Evolutionary conservation across 2,888 invertebrate genomes (phyloP).

Genomic region (Baccha elongata): DNA sequence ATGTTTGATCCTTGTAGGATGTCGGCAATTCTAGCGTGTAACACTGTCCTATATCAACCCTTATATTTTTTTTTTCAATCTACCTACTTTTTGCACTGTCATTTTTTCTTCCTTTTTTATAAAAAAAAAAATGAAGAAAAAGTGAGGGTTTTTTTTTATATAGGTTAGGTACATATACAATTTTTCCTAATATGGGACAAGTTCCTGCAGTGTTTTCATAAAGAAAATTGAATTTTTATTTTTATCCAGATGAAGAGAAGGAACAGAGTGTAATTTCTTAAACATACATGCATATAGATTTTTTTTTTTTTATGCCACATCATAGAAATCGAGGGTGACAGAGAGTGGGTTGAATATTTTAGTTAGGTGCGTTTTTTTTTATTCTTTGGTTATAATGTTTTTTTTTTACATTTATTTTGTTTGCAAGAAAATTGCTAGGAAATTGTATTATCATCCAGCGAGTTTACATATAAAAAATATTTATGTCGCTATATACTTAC

Average conservation of each 20-base stretch:
- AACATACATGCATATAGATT: conserved; percentile 29
- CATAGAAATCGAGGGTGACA: conserved; percentile 27
- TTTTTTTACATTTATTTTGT: neutral
- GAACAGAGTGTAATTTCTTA: conserved; percentile 48
- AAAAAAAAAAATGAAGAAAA: neutral
- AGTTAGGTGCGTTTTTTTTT: conserved; percentile 12
- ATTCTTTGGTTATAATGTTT: neutral
- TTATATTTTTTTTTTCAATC: conserved; percentile 40
- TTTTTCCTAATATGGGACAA: conserved; percentile 35
- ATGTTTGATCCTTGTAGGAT: conserved; percentile 10
- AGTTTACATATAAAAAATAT: no score
- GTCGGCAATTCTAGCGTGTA: conserved; percentile 26
- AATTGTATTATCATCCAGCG: conserved; percentile 20
- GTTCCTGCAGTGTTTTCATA: conserved; percentile 50
- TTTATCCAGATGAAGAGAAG: conserved; percentile 20
- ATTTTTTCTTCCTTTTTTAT: conserved; percentile 35
- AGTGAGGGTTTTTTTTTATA: conserved; percentile 14
- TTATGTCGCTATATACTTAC: no score
- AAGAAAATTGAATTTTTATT: conserved; percentile 58
- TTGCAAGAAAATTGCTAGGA: conserved; percentile 26
- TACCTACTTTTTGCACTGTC: conserved; percentile 26
- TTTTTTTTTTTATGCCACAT: conserved; percentile 4
- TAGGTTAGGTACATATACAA: conserved; percentile 11
- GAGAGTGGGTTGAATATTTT: conserved; percentile 12
- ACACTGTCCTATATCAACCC: conserved; percentile 27